A percentile compares a stretch with the other conserved stretches of the same genome.
Conservation (phyloP, 2,113 vertebrate genomes). For the Eupsittula cactorum region DNA sequence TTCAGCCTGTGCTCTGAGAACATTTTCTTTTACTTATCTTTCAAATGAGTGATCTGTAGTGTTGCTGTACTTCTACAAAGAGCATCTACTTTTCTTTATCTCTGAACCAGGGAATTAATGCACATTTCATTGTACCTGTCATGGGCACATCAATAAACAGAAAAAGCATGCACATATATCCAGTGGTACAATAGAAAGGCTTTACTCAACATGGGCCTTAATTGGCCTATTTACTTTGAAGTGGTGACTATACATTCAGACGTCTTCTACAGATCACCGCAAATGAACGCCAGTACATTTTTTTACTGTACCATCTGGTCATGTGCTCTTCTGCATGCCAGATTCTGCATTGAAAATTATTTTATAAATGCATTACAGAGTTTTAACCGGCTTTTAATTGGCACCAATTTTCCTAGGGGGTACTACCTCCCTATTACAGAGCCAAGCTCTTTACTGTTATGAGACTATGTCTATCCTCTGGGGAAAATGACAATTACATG, state of each 20-base stretch:
- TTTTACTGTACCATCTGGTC: background rate
- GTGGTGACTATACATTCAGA: background rate
- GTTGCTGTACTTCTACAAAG: background rate
- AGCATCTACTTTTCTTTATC: background rate
- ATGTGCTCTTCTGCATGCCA: background rate
- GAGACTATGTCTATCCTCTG: background rate
- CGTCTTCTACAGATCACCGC: background rate
- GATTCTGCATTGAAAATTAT: background rate
- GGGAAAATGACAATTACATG: background rate
- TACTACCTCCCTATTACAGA: background rate
- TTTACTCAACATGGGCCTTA: background rate
- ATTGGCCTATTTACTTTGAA: background rate
- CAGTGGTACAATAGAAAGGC: background rate
- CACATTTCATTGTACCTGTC: background rate
- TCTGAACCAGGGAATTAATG: background rate
- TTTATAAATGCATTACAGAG: background rate
- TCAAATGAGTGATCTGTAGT: background rate
- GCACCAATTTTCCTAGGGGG: background rate
- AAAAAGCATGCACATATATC: background rate
- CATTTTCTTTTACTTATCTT: background rate
- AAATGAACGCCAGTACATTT: background rate
- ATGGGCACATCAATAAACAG: background rate
- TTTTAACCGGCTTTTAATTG: conserved; percentile 18
- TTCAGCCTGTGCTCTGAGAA: background rate
- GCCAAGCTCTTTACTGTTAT: background rate